Evolutionary conservation across 2,113 vertebrate species (phyloP).

Genomic region (Tragelaphus scriptus): DNA sequence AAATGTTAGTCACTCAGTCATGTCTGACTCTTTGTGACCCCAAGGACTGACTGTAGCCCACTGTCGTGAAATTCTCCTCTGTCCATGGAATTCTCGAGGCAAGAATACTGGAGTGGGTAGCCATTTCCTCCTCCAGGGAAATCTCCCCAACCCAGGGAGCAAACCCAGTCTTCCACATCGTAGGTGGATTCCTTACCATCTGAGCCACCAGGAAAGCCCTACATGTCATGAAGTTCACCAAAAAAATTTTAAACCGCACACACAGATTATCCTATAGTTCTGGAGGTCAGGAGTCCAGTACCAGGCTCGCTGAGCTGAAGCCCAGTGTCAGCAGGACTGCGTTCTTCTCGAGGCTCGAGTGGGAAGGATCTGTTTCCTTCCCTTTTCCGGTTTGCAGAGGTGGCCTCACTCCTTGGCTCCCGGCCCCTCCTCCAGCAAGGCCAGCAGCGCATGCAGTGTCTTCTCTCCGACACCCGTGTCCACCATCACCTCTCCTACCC

Average conservation of each 20-base stretch:
- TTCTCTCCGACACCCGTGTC: neutral
- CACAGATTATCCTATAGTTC: neutral
- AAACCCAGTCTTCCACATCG: neutral
- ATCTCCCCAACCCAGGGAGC: neutral
- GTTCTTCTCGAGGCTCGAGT: accelerated
- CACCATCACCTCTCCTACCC: neutral
- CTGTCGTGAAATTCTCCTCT: neutral
- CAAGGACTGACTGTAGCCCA: neutral
- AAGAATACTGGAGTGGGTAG: neutral
- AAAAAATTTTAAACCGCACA: neutral
- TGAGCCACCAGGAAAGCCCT: neutral
- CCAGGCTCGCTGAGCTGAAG: neutral
- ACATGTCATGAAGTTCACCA: neutral
- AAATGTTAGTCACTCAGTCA: neutral
- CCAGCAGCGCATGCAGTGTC: accelerated
- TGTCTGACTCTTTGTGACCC: neutral
- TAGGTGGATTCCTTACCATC: neutral
- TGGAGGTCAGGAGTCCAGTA: neutral
- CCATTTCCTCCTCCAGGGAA: neutral
- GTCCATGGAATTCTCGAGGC: neutral
- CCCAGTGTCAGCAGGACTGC: neutral
- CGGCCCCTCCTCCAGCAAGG: neutral
- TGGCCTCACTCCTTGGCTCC: accelerated
- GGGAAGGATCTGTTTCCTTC: no score
- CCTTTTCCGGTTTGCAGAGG: no score